phyloP scores from a whole-genome alignment of 1,140 invertebrate species.

The Zeugodacus cucurbitae region DNA sequence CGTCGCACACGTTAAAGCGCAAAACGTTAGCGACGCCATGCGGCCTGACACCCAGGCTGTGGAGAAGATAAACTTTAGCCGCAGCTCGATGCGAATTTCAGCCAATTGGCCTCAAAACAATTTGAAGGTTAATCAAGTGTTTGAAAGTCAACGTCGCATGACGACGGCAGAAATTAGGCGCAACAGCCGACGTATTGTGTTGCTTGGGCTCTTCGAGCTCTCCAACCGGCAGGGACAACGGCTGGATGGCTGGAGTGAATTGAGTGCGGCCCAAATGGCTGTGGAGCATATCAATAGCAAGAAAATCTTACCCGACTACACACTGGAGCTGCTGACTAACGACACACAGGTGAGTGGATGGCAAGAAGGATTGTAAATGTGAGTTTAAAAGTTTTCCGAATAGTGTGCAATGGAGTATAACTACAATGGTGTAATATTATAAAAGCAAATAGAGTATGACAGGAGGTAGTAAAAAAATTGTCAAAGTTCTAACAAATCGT shows the following conservation, averaged over 20 bases:
- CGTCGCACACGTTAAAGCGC: background rate
- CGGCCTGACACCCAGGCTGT: background rate
- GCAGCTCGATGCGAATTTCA: constrained; percentile 7
- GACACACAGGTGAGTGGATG: constrained; percentile 79
- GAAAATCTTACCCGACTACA: constrained; percentile 76
- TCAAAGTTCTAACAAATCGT: too few species aligned
- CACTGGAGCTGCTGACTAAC: constrained; percentile 78
- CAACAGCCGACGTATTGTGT: constrained; percentile 67
- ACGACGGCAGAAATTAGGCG: constrained; percentile 53
- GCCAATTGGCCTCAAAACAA: constrained; percentile 46
- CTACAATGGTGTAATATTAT: too few species aligned
- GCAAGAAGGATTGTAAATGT: background rate
- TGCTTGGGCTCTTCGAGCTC: constrained; percentile 82
- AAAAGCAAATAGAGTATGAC: too few species aligned
- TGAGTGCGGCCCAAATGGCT: constrained; percentile 79
- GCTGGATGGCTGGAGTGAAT: constrained; percentile 77
- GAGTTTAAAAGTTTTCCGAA: background rate
- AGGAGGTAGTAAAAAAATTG: too few species aligned
- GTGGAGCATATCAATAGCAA: constrained; percentile 79
- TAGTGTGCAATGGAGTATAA: too few species aligned
- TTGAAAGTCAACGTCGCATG: constrained; percentile 60
- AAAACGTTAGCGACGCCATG: background rate
- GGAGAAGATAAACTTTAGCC: constrained; percentile 11
- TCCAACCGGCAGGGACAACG: constrained; percentile 70
- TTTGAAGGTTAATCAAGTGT: constrained; percentile 62